phyloP scores from a whole-genome alignment of 2,888 invertebrate species.

The Caenorhabditis sp. region DNA sequence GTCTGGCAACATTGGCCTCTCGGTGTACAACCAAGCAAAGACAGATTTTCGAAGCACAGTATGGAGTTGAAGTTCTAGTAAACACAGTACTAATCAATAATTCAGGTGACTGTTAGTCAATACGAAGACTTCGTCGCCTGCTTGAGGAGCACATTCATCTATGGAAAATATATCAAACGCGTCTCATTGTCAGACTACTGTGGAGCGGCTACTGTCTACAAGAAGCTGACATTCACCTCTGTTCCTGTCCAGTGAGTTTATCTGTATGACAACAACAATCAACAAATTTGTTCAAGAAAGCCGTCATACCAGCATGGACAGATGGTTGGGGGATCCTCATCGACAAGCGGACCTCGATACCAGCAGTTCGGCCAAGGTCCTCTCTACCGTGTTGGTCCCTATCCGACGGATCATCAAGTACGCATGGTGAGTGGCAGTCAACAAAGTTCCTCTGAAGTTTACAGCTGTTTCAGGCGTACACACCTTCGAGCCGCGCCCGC shows the following conservation, averaged over 20 bases:
- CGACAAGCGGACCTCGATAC: no score
- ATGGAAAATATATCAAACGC: constrained; percentile 40
- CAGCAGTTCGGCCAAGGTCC: no score
- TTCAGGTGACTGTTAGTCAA: constrained; percentile 8
- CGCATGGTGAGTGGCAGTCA: no score
- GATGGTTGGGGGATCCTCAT: no score
- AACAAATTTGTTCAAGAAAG: background rate
- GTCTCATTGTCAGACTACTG: constrained; percentile 12
- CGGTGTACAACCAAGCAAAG: constrained; percentile 39
- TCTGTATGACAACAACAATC: background rate
- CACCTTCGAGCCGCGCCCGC: background rate
- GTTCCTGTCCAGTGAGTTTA: background rate
- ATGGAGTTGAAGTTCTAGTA: background rate
- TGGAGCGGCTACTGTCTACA: constrained; percentile 20
- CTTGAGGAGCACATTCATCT: constrained; percentile 40
- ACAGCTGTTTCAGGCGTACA: background rate
- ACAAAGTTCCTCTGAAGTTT: no score
- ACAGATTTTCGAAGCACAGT: constrained; percentile 18
- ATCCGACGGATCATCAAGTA: no score
- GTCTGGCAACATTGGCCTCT: constrained; percentile 17
- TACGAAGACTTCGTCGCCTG: constrained; percentile 27
- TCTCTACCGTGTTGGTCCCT: no score
- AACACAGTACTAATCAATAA: background rate
- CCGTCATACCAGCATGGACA: background rate
- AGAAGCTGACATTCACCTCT: constrained; percentile 26